These are phyloP conservation scores for Lichenostomus cassidix DNA, from an alignment of 2,113 vertebrate species.

Conservation along the genomic window DNA sequence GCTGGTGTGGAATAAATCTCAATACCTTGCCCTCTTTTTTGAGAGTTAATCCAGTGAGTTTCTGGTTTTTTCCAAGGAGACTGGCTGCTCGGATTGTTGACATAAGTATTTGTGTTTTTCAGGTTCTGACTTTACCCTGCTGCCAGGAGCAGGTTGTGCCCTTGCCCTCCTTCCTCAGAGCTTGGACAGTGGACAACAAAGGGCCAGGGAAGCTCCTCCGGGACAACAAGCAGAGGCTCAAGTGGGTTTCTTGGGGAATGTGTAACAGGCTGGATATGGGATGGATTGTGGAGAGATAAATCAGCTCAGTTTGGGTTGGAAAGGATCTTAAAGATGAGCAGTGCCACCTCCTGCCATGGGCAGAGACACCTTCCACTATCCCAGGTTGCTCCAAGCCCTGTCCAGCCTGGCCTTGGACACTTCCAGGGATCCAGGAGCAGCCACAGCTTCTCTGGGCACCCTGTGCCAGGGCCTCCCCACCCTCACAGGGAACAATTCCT, in stretches of 20 bases:
- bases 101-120: not conserved
- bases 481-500: not conserved
- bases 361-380: not conserved
- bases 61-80: not conserved
- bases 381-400: not conserved
- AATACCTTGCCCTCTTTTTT: not conserved
- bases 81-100: not conserved
- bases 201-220: slow-evolving; percentile 77
- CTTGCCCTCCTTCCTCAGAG: slow-evolving; percentile 79
- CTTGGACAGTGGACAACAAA: slow-evolving; percentile 85
- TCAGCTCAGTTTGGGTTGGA: not conserved
- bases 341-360: not conserved
- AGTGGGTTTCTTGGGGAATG: slow-evolving; percentile 48
- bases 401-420: accelerated
- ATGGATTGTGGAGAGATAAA: not conserved
- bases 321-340: not conserved
- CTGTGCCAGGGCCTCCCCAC: not conserved
- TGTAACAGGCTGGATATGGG: accelerated
- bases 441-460: not conserved
- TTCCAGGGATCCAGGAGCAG: not conserved
- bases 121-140: slow-evolving; percentile 81
- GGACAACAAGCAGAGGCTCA: slow-evolving; percentile 75
- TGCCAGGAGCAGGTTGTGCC: slow-evolving; percentile 73
- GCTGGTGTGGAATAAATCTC: not conserved
- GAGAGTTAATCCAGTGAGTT: not conserved